These are phyloP conservation scores for Hyposmocoma kahamanoa DNA, from an alignment of 1,140 invertebrate genomes.

Conservation along the genomic window DNA sequence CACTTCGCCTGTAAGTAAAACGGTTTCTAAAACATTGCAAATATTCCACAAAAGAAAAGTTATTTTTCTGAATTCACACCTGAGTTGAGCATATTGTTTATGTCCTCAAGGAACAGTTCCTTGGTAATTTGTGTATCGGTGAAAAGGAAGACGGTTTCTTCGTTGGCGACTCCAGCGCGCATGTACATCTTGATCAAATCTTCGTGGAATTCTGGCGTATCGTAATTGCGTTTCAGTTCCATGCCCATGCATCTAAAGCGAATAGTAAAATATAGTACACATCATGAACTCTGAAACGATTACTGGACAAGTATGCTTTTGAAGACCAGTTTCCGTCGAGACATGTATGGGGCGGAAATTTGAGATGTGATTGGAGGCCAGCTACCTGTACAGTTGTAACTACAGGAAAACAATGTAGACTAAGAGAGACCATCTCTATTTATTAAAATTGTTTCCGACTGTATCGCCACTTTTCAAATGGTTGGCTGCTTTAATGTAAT, in stretches of 20 bases:
- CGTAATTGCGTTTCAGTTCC: slow-evolving; percentile 88
- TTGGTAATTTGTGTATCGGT: slow-evolving; percentile 93
- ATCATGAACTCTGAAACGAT: too few species aligned
- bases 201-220: slow-evolving; percentile 85
- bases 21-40: not conserved
- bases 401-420: too few species aligned
- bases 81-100: slow-evolving; percentile 93
- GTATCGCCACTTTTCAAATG: too few species aligned
- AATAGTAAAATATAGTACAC: too few species aligned
- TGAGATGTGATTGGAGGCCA: too few species aligned
- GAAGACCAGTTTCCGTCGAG: too few species aligned
- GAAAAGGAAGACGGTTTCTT: slow-evolving; percentile 90
- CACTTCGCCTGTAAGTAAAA: slow-evolving; percentile 78
- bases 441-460: too few species aligned
- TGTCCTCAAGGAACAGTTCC: slow-evolving; percentile 94
- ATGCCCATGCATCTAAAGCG: slow-evolving; percentile 85
- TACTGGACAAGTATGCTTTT: too few species aligned
- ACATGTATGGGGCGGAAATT: too few species aligned
- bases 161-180: slow-evolving; percentile 81
- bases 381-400: too few species aligned
- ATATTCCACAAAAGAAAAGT: not conserved
- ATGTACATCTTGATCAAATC: slow-evolving; percentile 84
- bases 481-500: too few species aligned
- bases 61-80: slow-evolving; percentile 69
- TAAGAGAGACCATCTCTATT: too few species aligned